Base-by-base conservation (phyloP, 2,888 invertebrate species). In the Graphium colonna region DNA sequence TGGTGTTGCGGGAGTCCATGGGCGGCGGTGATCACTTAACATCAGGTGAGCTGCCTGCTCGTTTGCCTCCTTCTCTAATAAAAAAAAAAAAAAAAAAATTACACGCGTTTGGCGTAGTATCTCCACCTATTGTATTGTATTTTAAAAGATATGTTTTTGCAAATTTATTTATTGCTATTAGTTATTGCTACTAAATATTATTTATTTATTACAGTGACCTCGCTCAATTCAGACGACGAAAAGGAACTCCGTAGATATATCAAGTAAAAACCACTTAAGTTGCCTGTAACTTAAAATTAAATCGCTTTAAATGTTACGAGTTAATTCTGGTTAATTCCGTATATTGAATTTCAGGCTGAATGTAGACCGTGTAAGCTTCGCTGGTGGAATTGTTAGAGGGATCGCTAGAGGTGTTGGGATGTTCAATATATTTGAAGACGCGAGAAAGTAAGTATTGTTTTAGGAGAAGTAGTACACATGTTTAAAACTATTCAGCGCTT, bases 311-410 rank as follows among this genome's bases (percentile, higher is more conserved):
- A 15, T 8, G 1, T 8, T 28, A 21, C 13, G 1, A 15, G 16
- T 8, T 13, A 12, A 44, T 39, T 13, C 8, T 7, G 5, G 4
- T 28, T 8, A 28, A 33, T 21, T 28, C 8, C 28, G 8, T 39
- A 17, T 36, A 17, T 39, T n/a, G 33, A 1, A 38, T 40, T 64
- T 51, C 57, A 86, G 87, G 53, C 44, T 60, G 0, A 65, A 81
- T 50, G 64, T 67, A 0, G 86, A 82, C 51, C 65, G 65, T 1
- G 73, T 78, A 10, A 86, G 87, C 60, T 87, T 84, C 58, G 82
- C 82, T 2, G 88, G 87, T 1, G 65, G 55, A 12, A 41, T 75
- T 4, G 61, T 88, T 12, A 78, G 60, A 54, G 58, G 51, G 2
- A 80, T 88, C 8, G 81, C 79, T 5, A 67, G 64, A 61, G 67